phyloP scores from a whole-genome alignment of 1,140 invertebrate genomes.

The Hyles vespertilio region DNA sequence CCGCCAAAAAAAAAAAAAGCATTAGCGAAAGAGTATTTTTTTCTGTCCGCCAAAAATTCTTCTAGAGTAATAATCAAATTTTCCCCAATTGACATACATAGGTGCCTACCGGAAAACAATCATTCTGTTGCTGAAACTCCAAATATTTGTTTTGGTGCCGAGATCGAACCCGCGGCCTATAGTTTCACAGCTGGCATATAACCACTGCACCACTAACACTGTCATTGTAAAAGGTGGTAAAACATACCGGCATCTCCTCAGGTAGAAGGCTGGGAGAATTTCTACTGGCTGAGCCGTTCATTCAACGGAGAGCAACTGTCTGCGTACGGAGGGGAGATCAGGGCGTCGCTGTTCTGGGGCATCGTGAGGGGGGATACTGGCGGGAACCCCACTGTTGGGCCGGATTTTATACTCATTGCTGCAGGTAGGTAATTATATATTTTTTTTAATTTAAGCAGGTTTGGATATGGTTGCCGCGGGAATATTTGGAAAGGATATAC shows the following conservation, averaged over 20 bases:
- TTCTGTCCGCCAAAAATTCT: too few relatives aligned
- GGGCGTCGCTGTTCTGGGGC: constrained; percentile 88
- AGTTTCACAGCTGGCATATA: too few relatives aligned
- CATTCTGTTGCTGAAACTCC: too few relatives aligned
- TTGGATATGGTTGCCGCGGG: neutral
- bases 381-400: constrained; percentile 87
- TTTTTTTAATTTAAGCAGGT: neutral
- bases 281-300: constrained; percentile 91
- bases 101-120: too few relatives aligned
- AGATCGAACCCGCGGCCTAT: too few relatives aligned
- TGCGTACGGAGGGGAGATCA: constrained; percentile 90
- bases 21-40: too few relatives aligned
- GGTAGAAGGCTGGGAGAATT: constrained; percentile 80
- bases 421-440: constrained; percentile 37
- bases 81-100: too few relatives aligned
- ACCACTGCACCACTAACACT: too few relatives aligned
- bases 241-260: constrained; percentile 16
- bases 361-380: constrained; percentile 92
- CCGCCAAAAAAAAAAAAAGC: too few relatives aligned
- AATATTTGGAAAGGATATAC: too few relatives aligned
- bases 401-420: constrained; percentile 91
- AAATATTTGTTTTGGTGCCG: too few relatives aligned
- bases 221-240: neutral
- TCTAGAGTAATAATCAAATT: too few relatives aligned
- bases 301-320: constrained; percentile 85